Conservation (phyloP, 2,888 invertebrate genomes). For the Sussaba pulchella region DNA sequence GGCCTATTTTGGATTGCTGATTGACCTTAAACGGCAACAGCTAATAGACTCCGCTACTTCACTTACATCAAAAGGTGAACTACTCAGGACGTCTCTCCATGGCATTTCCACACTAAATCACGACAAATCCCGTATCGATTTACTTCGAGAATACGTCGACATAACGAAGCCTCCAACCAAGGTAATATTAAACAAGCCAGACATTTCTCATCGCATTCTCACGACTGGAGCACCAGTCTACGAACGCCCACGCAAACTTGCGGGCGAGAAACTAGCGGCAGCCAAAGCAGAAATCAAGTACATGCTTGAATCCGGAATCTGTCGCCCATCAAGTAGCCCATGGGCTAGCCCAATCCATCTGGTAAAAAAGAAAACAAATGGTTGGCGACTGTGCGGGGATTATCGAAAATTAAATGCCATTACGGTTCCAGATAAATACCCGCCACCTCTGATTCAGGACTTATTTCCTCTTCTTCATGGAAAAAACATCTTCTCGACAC, state of each 20-base stretch:
- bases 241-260: slow-evolving; percentile 25
- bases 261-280: slow-evolving; percentile 23
- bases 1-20: slow-evolving; percentile 30
- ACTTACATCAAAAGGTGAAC: slow-evolving; percentile 25
- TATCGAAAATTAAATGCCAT: slow-evolving; percentile 29
- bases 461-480: slow-evolving; percentile 12
- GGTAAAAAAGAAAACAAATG: slow-evolving; percentile 11
- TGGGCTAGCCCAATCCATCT: slow-evolving; percentile 25
- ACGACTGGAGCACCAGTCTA: slow-evolving; percentile 38
- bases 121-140: neutral
- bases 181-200: neutral
- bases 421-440: slow-evolving; percentile 43
- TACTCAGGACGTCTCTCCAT: slow-evolving; percentile 14
- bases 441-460: slow-evolving; percentile 27
- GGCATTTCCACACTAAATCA: slow-evolving; percentile 38
- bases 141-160: slow-evolving; percentile 21
- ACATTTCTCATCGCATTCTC: slow-evolving; percentile 12
- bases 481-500: slow-evolving; percentile 29
- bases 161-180: slow-evolving; percentile 20
- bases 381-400: slow-evolving; percentile 40
- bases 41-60: slow-evolving; percentile 36
- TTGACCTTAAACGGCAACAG: slow-evolving; percentile 30
- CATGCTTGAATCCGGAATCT: neutral
- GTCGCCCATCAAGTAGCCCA: slow-evolving; percentile 1
- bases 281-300: slow-evolving; percentile 19